These are phyloP conservation scores for Gadopsis marmoratus DNA, from an alignment of 2,797 vertebrate species.

Conservation along the genomic window DNA sequence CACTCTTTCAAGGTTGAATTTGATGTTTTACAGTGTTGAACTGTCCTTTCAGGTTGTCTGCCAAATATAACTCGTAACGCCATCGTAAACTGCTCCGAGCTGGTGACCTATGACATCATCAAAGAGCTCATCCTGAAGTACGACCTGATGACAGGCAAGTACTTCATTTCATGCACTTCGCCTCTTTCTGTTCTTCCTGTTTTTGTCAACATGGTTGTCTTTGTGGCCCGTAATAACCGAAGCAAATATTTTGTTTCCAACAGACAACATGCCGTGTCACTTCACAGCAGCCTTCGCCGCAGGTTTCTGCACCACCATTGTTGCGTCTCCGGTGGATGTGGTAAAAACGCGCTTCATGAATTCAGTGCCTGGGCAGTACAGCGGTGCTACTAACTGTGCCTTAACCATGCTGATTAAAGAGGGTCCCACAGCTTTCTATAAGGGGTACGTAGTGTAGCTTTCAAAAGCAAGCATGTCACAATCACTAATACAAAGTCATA, in stretches of 20 bases:
- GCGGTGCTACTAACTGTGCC: slow-evolving; percentile 86
- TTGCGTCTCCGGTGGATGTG: slow-evolving; percentile 94
- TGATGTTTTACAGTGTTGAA: neutral
- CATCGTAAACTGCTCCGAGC: slow-evolving; percentile 95
- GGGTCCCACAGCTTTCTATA: slow-evolving; percentile 90
- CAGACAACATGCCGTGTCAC: slow-evolving; percentile 95
- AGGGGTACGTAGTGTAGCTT: slow-evolving; percentile 82
- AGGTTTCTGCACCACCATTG: slow-evolving; percentile 93
- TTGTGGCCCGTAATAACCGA: neutral
- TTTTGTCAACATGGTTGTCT: neutral
- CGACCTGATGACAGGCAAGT: slow-evolving; percentile 89
- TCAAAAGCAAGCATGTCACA: neutral
- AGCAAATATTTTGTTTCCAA: neutral
- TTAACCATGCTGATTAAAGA: slow-evolving; percentile 88
- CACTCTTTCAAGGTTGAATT: neutral
- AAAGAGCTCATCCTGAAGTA: slow-evolving; percentile 90
- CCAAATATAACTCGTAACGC: slow-evolving; percentile 94
- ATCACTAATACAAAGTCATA: neutral
- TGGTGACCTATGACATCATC: slow-evolving; percentile 95
- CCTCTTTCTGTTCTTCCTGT: neutral
- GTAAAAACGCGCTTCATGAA: slow-evolving; percentile 97
- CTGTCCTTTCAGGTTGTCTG: slow-evolving; percentile 84
- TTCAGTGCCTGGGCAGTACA: slow-evolving; percentile 85
- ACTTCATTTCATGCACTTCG: neutral
- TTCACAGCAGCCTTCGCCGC: slow-evolving; percentile 92